These are phyloP conservation scores for Eustalomyia histrio DNA, from an alignment of 2,888 invertebrate genomes.

Conservation along the genomic window DNA sequence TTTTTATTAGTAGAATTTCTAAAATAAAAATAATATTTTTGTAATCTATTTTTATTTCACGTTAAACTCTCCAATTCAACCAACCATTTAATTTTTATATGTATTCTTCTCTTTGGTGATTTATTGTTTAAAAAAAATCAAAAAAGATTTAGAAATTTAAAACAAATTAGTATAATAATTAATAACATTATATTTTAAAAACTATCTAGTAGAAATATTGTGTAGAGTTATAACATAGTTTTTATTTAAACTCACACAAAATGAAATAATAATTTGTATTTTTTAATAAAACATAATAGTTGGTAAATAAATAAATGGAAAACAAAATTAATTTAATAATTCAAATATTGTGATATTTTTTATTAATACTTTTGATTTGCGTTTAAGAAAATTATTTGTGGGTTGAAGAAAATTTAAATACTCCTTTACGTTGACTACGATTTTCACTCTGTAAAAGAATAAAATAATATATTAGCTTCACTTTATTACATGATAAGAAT, in stretches of 20 bases:
- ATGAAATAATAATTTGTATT: conserved; percentile 32
- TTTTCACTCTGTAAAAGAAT: conserved; percentile 75
- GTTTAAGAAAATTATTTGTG: conserved; percentile 67
- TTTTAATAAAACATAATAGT: conserved; percentile 45
- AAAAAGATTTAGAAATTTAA: too few species aligned
- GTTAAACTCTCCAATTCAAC: background rate
- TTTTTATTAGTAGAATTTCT: conserved; percentile 12
- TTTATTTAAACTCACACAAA: conserved; percentile 36
- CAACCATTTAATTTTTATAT: background rate
- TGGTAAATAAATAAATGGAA: conserved; percentile 45
- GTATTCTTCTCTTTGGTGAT: conserved; percentile 19
- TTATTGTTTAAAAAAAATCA: background rate
- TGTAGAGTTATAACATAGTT: conserved; percentile 29
- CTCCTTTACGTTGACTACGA: conserved; percentile 78
- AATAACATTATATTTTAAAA: conserved; percentile 51
- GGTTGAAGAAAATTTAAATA: conserved; percentile 78
- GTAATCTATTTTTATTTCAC: background rate
- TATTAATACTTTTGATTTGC: conserved; percentile 39
- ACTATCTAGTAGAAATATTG: conserved; percentile 11
- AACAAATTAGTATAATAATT: background rate
- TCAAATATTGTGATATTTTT: conserved; percentile 35
- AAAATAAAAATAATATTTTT: conserved; percentile 5
- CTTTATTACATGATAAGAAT: too few species aligned
- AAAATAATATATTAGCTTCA: conserved; percentile 23
- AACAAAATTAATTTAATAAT: conserved; percentile 43